Evolutionary conservation across 2,888 invertebrate genomes (phyloP), one percentile per base, ranked within the genome.

Genomic region (Aleiodes alternator): DNA sequence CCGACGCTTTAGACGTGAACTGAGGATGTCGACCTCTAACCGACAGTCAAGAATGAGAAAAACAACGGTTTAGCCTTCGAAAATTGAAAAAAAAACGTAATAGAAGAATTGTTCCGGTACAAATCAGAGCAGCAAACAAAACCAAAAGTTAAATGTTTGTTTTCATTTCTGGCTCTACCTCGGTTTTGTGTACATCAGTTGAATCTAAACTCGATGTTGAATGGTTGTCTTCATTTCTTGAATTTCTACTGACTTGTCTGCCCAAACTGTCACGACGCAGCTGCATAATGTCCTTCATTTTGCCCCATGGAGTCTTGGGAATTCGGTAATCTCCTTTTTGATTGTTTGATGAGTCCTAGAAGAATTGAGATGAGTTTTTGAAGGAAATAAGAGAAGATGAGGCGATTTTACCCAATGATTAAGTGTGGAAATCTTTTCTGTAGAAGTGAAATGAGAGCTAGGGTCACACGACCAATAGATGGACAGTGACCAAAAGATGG

Each of bases 211-310:
- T 84, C 14, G 83, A 84, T n/a, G 80, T 80, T 16, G 84, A 83
- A 74, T 80, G 81, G 16, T 79, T 82, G 69, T 84, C 84, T 12
- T 83, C 84, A 73, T 82, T 82, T 66, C 90, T 90, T 31, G 90
- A 86, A 4, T 90, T 89, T 72, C 91, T 86, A 78, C 88, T 88
- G 53, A 91, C 90, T 85, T 92, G 92, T 87, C 92, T 92, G 89
- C 93, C 93, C 75, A 93, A 91, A 16, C 94, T 93, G 79, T 94
- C 94, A 78, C 93, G 92, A 71, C 93, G 91, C 0, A 94, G 94
- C 85, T 94, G 94, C 78, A 95, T 94, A 75, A 95, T 95, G 83
- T 94, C 94, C 79, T 94, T 93, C 91, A 95, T 94, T 88, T 94
- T 94, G 0, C 93, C 93, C 95, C 95, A 95, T 0, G 95, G 93